Evolutionary conservation across 2,888 invertebrate genomes (phyloP), one percentile per base, ranked within the genome.

Genomic region (Altica lythri): DNA sequence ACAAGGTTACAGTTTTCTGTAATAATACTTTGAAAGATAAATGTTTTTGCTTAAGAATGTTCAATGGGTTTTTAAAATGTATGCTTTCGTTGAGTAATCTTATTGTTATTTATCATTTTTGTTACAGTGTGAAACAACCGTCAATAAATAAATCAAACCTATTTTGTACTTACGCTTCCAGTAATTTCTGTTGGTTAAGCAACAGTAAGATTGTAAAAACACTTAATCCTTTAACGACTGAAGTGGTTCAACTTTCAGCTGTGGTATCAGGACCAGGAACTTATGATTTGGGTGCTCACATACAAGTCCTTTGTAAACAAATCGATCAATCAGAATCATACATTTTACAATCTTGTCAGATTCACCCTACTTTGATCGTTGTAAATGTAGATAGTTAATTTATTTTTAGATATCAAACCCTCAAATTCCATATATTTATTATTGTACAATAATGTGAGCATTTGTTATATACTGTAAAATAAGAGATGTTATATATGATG

Each of bases 231-330:
- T 64, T 75, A 37, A 68, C 71, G 32, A 71, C 75, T 0, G 67
- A 68, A 46, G 60, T 63, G 14, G 59, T 77, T 4, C 55, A 65
- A 44, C 65, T 77, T 14, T 78, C 83, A 48, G 85, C 83, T 12
- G 78, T 84, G 55, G 78, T 85, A 62, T 80, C 84, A 17, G 76
- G 80, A 27, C 83, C 87, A 22, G 88, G 88, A 53, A 83, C 86
- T 4, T 88, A 85, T 72, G 82, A 86, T 63, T 78, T 88, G 55
- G 85, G 86, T 38, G 79, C 83, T 8, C 80, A 85, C 43, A 79
- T 88, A 68, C 79, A 81, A 63, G 70, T 83, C n/a, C 77, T 70
- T 56, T 77, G 77, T 63, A 71, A 66, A 62, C 62, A 59, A 51
- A 47, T 63, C 19, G 60, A 68, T 47, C 58, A 67, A 43, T 61